A percentile compares a stretch with the other conserved stretches of the same genome.
Conservation (phyloP, 2,113 vertebrate genomes). For the Cephalopholis sonnerati region DNA sequence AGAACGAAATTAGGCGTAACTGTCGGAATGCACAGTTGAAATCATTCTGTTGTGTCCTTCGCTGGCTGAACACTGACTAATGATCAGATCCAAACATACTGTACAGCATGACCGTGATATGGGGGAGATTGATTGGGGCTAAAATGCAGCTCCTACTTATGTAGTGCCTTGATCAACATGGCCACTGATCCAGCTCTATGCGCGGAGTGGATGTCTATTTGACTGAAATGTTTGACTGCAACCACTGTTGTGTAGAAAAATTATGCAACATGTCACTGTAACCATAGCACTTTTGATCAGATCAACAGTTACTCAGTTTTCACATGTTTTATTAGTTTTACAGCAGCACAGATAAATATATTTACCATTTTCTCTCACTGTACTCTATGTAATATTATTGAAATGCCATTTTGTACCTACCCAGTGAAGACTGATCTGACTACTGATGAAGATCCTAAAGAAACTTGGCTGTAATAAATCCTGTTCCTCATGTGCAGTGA, state of each 20-base stretch:
- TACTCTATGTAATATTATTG: not conserved
- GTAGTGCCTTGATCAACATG: not conserved
- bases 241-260: not conserved
- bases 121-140: not conserved
- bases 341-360: not conserved
- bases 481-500: not conserved
- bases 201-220: not conserved
- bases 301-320: not conserved
- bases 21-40: not conserved
- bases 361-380: not conserved
- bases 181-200: not conserved
- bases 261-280: too few relatives aligned
- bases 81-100: not conserved
- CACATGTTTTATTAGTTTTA: not conserved
- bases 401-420: not conserved
- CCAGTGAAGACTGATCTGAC: not conserved
- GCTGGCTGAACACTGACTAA: not conserved
- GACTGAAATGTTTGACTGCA: not conserved
- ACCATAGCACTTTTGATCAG: not conserved
- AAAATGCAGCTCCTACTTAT: slow-evolving; percentile 11
- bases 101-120: not conserved
- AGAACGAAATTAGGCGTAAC: not conserved
- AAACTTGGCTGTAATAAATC: not conserved
- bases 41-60: not conserved
- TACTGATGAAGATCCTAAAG: not conserved